These are phyloP conservation scores for Hemiprocne comata DNA, from an alignment of 2,113 vertebrate genomes.

Conservation along the genomic window DNA sequence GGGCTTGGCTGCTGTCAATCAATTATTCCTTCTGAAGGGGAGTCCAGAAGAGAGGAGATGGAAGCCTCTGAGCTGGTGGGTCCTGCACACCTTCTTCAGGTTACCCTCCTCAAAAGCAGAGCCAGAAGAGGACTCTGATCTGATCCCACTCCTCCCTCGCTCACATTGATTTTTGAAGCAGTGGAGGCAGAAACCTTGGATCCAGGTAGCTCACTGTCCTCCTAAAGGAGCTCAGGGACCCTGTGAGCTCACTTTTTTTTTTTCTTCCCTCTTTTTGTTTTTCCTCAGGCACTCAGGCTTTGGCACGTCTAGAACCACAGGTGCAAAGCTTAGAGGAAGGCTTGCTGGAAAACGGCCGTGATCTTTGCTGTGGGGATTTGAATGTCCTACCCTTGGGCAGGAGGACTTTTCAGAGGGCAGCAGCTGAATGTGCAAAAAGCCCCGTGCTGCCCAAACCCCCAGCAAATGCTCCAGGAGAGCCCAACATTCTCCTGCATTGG, in stretches of 20 bases:
- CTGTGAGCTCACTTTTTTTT: neutral
- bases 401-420: neutral
- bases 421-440: neutral
- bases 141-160: accelerated
- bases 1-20: neutral
- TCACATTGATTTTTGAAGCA: neutral
- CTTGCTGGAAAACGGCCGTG: accelerated
- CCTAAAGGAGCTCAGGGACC: neutral
- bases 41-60: neutral
- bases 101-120: neutral
- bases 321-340: neutral
- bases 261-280: neutral
- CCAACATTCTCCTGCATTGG: neutral
- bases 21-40: neutral
- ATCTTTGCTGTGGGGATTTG: neutral
- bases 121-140: too few species aligned
- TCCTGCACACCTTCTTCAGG: neutral
- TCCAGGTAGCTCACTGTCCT: neutral
- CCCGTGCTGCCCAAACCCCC: neutral
- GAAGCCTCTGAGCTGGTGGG: neutral
- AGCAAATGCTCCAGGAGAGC: neutral
- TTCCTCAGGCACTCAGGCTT: neutral
- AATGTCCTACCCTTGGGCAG: neutral
- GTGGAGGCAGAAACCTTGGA: neutral
- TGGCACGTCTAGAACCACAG: neutral